Base-by-base conservation (phyloP, 2,113 vertebrate genomes). In the Lagopus muta region DNA sequence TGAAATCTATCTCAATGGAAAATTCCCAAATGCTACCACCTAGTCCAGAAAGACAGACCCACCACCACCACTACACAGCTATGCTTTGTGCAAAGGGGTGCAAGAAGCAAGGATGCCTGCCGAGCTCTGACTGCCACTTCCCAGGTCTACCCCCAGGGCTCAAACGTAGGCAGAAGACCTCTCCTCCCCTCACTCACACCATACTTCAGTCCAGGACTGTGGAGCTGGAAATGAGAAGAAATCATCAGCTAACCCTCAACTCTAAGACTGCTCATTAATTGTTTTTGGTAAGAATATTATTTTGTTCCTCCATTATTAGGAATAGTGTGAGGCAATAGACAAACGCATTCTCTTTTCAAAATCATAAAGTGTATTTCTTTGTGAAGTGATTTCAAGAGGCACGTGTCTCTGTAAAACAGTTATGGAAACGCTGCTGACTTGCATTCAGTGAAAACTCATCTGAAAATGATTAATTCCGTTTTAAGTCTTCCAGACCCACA, bases 301-400 rank as follows among this genome's bases (percentile, higher is more conserved):
- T 96, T 94, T 65, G 52, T 52, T 89, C 40, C 57, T 84, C 48
- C 22, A 15, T 84, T 84, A 82, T 43, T 28, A 74, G 43, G 40
- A 79, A 70, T 54, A 75, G 43, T 1, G 0, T 72, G 62, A 90
- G 40, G 71, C 88, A 92, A 89, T 45, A 90, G 64, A 58, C 9
- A 86, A 80, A 81, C 2, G 1, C 48, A 22, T 67, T 86, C 9
- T 13, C 52, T 92, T 83, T 82, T 86, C 57, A 89, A 76, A 30
- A 54, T 54, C 16, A 16, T 38, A 38, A 73, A 57, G 61, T 52
- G 8, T 69, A 42, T 65, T 88, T 89, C 89, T 89, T 88, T 88
- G 73, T 62, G 94, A 95, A 97, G 90, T 95, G 88, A 84, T 95
- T 95, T 80, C 93, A 81, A 78, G 94, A 95, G 93, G 62, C 72